Evolutionary conservation across 2,888 invertebrate genomes (phyloP), one percentile per base, ranked within the genome.

Genomic region (Hypena proboscidalis): DNA sequence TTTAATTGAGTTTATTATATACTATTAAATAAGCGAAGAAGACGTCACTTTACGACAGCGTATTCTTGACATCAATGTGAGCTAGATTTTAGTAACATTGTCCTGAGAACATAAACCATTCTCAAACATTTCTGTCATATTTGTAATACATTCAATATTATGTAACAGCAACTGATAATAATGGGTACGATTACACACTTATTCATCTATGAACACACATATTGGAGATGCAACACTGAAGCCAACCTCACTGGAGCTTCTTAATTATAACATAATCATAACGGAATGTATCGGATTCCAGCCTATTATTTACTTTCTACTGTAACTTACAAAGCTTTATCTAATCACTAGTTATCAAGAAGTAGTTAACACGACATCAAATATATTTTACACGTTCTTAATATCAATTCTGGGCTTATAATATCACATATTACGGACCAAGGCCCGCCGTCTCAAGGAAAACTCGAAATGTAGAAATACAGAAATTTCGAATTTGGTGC

Each of bases 391-490:
- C 79, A 82, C 61, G 56, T 70, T 68, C 74, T 76, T 80, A 79
- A 54, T 67, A 77, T 74, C 69, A 67, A 82, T 73, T 78, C 84
- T 84, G 84, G 80, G 81, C 80, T 83, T 83, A 86, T 82, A 87
- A 88, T 90, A 90, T 90, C 90, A 90, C 90, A 90, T 85, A 82
- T 82, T 77, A 72, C 70, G 83, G 82, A 84, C 80, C 64, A 51
- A 41, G 52, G 44, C 38, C 56, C 80, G 74, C 85, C 85, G 58
- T 58, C 41, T 50, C 51, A 62, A 64, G 51, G 45, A 51, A 56
- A 69, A 56, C 47, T 66, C 65, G 62, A 66, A 67, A 53, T 49
- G 37, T 48, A 10, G 40, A 55, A 40, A 29, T 56, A 55, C 36
- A 49, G 37, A 42, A 47, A 55, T 44, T 47, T 27, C 48, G 27